These are phyloP conservation scores for Xyliphius kryptos DNA, from an alignment of 2,113 vertebrate genomes.

Conservation along the genomic window DNA sequence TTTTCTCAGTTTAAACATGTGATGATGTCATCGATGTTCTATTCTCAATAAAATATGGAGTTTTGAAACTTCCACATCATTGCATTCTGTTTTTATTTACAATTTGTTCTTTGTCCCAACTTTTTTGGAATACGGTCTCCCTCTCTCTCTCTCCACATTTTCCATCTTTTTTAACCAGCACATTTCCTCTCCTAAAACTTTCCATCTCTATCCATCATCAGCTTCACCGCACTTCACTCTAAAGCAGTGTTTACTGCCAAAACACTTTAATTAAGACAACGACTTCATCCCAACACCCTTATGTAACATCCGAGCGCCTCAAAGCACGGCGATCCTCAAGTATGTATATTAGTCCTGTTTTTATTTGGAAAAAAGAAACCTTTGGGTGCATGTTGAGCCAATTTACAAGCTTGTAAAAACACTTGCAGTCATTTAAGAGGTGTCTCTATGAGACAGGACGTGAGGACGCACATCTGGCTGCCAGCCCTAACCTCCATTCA, in stretches of 20 bases:
- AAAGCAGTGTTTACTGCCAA: not conserved
- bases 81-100: no score
- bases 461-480: constrained; percentile 25
- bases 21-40: no score
- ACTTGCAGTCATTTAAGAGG: constrained; percentile 28
- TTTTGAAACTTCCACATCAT: no score
- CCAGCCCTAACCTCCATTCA: constrained; percentile 19
- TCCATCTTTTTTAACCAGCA: not conserved
- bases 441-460: constrained; percentile 1
- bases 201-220: not conserved
- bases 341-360: not conserved
- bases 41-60: no score
- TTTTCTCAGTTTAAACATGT: no score
- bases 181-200: not conserved
- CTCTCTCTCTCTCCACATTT: no score
- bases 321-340: constrained; percentile 3
- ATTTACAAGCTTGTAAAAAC: constrained; percentile 14
- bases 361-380: constrained; percentile 30
- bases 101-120: no score
- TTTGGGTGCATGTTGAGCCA: constrained; percentile 8
- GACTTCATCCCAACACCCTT: not conserved
- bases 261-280: not conserved
- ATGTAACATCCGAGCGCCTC: constrained; percentile 1
- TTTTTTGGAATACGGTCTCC: no score
- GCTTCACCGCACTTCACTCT: not conserved